phyloP scores from a whole-genome alignment of 2,888 invertebrate species.

The Melieria omissa region DNA sequence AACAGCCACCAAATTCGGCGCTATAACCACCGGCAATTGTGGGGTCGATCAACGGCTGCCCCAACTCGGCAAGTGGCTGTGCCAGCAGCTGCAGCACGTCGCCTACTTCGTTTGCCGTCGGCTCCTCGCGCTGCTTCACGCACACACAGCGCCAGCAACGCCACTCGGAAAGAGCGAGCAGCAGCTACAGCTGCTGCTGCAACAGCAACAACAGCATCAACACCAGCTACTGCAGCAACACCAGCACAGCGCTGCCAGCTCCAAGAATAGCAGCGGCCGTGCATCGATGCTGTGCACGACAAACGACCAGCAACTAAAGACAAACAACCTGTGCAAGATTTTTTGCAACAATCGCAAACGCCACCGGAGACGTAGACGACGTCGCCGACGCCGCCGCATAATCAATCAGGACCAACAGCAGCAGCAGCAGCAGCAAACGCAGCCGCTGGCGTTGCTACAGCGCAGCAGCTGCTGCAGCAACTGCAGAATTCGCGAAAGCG shows the following conservation, averaged over 20 bases:
- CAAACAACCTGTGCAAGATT: constrained; percentile 25
- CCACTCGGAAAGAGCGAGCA: constrained; percentile 28
- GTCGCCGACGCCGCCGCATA: constrained; percentile 22
- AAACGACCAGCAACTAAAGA: constrained; percentile 27
- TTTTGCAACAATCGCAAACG: constrained; percentile 28
- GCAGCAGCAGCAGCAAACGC: constrained; percentile 14
- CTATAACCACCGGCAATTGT: too few species aligned
- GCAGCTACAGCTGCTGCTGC: constrained; percentile 17
- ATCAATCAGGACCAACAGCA: constrained; percentile 21
- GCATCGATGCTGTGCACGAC: constrained; percentile 1
- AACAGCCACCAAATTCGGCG: too few species aligned
- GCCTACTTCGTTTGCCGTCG: too few species aligned
- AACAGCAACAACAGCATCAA: constrained; percentile 33
- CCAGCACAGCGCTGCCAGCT: background rate
- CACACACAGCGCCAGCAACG: background rate
- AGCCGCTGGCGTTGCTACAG: constrained; percentile 7
- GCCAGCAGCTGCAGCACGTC: too few species aligned
- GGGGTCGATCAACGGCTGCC: too few species aligned
- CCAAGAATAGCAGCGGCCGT: background rate
- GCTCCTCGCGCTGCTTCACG: too few species aligned
- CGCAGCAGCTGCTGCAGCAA: background rate
- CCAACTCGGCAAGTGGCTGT: too few species aligned
- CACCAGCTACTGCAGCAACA: constrained; percentile 23
- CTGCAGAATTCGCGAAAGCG: background rate
- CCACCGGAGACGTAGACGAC: constrained; percentile 17